A percentile compares a stretch with the other conserved stretches of the same genome.
These are phyloP conservation scores for Mesaphorura yosii DNA, from an alignment of 1,140 invertebrate species.

Conservation along the genomic window DNA sequence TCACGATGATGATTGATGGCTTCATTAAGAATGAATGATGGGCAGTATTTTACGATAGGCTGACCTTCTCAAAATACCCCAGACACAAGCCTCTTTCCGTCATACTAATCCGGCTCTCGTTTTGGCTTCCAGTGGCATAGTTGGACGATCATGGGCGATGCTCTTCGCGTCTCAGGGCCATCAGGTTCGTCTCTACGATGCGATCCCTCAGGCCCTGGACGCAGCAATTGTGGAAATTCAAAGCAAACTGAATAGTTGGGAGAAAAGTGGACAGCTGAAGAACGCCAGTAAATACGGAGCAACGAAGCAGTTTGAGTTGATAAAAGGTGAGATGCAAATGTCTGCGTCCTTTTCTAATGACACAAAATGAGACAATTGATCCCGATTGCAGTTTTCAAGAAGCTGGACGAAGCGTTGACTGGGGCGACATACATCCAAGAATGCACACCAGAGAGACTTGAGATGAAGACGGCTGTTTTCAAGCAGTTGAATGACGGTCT, in stretches of 20 bases:
- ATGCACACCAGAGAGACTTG: constrained; percentile 80
- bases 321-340: not conserved
- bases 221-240: constrained; percentile 61
- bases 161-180: constrained; percentile 86
- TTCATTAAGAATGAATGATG: no score
- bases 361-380: not conserved
- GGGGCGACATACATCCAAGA: constrained; percentile 70
- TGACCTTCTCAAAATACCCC: no score
- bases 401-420: constrained; percentile 52
- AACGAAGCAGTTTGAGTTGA: not conserved
- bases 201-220: constrained; percentile 57
- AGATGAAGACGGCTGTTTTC: constrained; percentile 72
- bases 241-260: constrained; percentile 54
- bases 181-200: constrained; percentile 71
- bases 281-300: constrained; percentile 51
- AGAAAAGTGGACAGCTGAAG: constrained; percentile 56
- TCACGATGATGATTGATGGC: no score
- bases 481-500: constrained; percentile 51
- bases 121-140: constrained; percentile 84
- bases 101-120: no score
- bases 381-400: not conserved
- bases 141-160: constrained; percentile 91
- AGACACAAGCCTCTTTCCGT: no score
- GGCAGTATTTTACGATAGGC: no score
- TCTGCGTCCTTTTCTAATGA: not conserved